Evolutionary conservation across 2,797 vertebrate species (phyloP).

Genomic region (Chaenodraco wilsoni): DNA sequence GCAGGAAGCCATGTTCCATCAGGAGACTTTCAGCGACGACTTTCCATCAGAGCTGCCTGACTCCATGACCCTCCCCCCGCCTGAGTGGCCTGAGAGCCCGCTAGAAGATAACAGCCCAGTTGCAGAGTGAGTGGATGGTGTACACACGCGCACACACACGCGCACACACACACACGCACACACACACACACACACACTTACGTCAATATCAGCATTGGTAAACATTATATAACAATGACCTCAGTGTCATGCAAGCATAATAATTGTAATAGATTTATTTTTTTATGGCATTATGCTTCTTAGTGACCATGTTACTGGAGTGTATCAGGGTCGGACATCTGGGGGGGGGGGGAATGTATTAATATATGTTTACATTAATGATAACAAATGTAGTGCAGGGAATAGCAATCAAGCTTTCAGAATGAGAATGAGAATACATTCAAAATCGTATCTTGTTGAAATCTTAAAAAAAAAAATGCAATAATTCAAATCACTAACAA

Average conservation of each 20-base stretch:
- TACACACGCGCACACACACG: constrained; percentile 2
- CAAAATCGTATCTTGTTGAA: no score
- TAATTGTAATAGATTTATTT: not conserved
- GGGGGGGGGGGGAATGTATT: no score
- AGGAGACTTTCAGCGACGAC: constrained; percentile 40
- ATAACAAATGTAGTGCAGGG: no score
- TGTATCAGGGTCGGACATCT: no score
- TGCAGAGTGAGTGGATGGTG: constrained; percentile 68
- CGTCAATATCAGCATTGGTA: not conserved
- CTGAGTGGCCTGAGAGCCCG: constrained; percentile 79
- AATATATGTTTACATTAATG: no score
- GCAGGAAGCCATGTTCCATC: constrained; percentile 15
- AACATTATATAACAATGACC: not conserved
- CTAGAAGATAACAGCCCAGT: constrained; percentile 54
- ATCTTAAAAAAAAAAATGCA: no score
- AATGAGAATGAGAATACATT: no score
- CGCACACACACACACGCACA: not conserved
- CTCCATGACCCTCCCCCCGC: constrained; percentile 64
- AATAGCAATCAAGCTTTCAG: no score
- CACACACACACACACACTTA: not conserved
- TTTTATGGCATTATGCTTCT: no score
- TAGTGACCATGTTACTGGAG: no score
- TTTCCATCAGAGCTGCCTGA: constrained; percentile 66
- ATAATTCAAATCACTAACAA: no score
- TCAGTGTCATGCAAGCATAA: not conserved